Evolutionary conservation across 2,888 invertebrate genomes (phyloP).

Genomic region (Dynastes hyllus): DNA sequence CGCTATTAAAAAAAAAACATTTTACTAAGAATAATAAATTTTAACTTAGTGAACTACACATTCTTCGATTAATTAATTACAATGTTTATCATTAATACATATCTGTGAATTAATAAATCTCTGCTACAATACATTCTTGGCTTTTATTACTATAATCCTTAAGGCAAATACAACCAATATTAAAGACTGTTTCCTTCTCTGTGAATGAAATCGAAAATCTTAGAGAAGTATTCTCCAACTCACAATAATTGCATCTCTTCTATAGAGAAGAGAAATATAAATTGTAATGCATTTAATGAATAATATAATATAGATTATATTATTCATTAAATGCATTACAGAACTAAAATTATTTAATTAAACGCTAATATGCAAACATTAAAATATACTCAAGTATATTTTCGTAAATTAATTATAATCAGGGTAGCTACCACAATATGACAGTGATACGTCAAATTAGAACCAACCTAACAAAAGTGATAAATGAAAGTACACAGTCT

Average conservation of each 20-base stretch:
- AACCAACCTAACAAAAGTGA: not conserved
- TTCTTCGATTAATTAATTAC: constrained; percentile 48
- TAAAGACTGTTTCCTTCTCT: too few relatives aligned
- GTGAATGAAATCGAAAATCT: too few relatives aligned
- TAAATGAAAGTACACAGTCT: constrained; percentile 26
- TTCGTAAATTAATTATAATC: not conserved
- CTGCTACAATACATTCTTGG: constrained; percentile 47
- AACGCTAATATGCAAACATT: too few relatives aligned
- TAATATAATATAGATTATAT: too few relatives aligned
- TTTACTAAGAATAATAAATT: constrained; percentile 26
- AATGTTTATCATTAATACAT: constrained; percentile 63
- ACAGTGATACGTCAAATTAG: not conserved
- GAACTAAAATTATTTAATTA: too few relatives aligned
- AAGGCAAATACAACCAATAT: too few relatives aligned
- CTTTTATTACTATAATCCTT: constrained; percentile 7
- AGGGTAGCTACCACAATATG: not conserved
- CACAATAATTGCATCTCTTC: too few relatives aligned
- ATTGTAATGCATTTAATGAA: too few relatives aligned
- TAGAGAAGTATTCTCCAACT: too few relatives aligned
- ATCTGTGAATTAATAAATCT: constrained; percentile 59
- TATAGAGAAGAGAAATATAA: too few relatives aligned
- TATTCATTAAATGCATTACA: too few relatives aligned
- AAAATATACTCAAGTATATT: not conserved
- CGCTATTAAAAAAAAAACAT: constrained; percentile 30
- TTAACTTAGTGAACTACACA: constrained; percentile 21